A percentile compares a stretch with the other conserved stretches of the same genome.
Evolutionary conservation across 2,888 invertebrate species (phyloP).

Genomic region (Plusia festucae): DNA sequence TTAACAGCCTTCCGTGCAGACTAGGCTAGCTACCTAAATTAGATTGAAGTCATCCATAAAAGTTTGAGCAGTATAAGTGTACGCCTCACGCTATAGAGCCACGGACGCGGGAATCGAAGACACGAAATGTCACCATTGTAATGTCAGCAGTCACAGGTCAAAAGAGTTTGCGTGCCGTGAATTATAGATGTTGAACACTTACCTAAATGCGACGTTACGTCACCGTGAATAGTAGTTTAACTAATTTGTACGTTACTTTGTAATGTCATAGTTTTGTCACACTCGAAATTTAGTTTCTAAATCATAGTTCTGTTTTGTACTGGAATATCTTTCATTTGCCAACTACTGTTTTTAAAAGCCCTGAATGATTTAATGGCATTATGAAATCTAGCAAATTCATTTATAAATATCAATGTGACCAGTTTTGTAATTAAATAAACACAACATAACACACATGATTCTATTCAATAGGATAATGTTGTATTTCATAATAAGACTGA

Average conservation of each 20-base stretch:
- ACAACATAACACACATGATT: neutral
- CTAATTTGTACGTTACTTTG: constrained; percentile 1
- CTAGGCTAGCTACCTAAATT: constrained; percentile 43
- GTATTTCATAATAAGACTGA: constrained; percentile 34
- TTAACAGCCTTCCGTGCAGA: constrained; percentile 22
- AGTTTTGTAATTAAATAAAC: no score
- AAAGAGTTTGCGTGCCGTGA: constrained; percentile 41
- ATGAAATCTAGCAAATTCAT: no score
- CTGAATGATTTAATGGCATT: no score
- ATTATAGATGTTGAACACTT: constrained; percentile 28
- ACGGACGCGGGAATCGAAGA: constrained; percentile 45
- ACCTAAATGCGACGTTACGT: constrained; percentile 27
- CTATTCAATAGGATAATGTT: constrained; percentile 24
- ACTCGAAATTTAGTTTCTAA: no score
- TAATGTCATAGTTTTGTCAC: no score
- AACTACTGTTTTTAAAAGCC: no score
- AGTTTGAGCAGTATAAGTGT: constrained; percentile 65
- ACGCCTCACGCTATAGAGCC: constrained; percentile 64
- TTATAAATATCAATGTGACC: no score
- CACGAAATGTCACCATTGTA: constrained; percentile 72
- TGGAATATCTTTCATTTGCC: no score
- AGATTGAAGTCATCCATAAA: constrained; percentile 60
- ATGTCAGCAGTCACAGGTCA: constrained; percentile 64
- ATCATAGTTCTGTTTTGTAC: neutral
- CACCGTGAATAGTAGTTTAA: neutral